Conservation (phyloP, 2,888 invertebrate species). For the Deladenus siricidicola region DNA sequence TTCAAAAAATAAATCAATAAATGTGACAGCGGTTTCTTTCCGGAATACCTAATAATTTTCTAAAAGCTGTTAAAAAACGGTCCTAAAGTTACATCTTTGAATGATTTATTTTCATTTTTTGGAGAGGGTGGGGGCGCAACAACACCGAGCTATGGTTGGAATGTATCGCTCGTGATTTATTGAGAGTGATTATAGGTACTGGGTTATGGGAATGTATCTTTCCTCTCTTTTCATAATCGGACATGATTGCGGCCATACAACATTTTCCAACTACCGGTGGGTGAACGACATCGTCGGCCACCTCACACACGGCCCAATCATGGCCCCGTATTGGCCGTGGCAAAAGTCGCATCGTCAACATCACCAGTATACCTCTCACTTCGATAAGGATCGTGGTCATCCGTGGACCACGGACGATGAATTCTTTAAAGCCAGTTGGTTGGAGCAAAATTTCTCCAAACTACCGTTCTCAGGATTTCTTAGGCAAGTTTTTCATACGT, state of each 20-base stretch:
- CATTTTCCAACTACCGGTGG: conserved; percentile 33
- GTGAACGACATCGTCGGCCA: conserved; percentile 34
- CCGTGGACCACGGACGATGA: conserved; percentile 33
- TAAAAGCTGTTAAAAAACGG: too few species aligned
- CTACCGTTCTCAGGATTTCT: conserved; percentile 48
- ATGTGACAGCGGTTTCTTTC: too few species aligned
- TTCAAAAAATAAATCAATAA: too few species aligned
- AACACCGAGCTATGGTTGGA: background rate
- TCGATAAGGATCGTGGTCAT: conserved; percentile 38
- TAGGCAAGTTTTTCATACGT: conserved; percentile 31
- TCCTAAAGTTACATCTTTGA: conserved; percentile 2
- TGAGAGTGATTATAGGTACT: conserved; percentile 31
- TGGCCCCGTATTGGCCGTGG: conserved; percentile 33
- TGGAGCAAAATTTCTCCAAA: conserved; percentile 29
- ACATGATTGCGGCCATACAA: conserved; percentile 35
- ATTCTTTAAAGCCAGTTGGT: conserved; percentile 17
- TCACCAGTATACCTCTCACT: conserved; percentile 43
- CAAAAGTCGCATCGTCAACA: conserved; percentile 36
- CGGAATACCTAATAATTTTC: too few species aligned
- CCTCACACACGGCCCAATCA: conserved; percentile 37
- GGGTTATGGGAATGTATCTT: conserved; percentile 33
- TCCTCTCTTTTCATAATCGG: conserved; percentile 32
- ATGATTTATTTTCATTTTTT: background rate
- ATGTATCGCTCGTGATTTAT: background rate
- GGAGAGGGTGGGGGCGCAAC: background rate